Percentiles rank a stretch among this genome's conserved stretches.
Evolutionary conservation across 1,140 invertebrate species (phyloP).

Genomic region (Drosophila aff.): DNA sequence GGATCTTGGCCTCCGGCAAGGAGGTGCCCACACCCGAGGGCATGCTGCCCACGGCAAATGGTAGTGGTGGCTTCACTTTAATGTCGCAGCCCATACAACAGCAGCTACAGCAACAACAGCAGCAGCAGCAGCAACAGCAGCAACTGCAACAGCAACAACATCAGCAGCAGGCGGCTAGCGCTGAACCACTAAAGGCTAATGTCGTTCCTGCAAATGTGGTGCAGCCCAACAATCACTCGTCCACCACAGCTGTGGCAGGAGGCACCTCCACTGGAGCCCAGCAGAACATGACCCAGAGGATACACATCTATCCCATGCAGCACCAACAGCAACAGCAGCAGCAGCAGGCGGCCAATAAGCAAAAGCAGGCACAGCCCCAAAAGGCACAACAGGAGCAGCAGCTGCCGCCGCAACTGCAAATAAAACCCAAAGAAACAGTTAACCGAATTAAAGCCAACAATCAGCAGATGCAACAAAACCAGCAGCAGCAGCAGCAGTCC

Average conservation of each 20-base stretch:
- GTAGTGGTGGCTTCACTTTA: slow-evolving; percentile 53
- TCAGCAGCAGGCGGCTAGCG: slow-evolving; percentile 29
- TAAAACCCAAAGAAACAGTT: slow-evolving; percentile 46
- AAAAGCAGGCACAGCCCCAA: slow-evolving; percentile 43
- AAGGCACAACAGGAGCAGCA: slow-evolving; percentile 31
- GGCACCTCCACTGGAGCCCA: slow-evolving; percentile 7
- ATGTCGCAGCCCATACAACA: slow-evolving; percentile 69
- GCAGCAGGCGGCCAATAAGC: slow-evolving; percentile 56
- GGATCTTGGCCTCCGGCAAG: slow-evolving; percentile 88
- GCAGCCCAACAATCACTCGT: slow-evolving; percentile 80
- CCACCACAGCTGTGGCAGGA: slow-evolving; percentile 47
- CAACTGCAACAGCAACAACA: slow-evolving; percentile 45
- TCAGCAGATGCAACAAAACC: slow-evolving; percentile 26
- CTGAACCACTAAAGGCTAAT: slow-evolving; percentile 45
- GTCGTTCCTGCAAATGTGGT: slow-evolving; percentile 73
- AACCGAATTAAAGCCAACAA: slow-evolving; percentile 42
- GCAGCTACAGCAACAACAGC: slow-evolving; percentile 13
- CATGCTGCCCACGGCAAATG: slow-evolving; percentile 65
- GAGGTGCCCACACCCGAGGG: slow-evolving; percentile 86
- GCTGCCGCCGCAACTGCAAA: slow-evolving; percentile 24
- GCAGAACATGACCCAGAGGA: slow-evolving; percentile 71
- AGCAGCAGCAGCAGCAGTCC: slow-evolving; percentile 30
- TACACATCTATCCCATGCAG: slow-evolving; percentile 84
- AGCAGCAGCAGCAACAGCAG: slow-evolving; percentile 34
- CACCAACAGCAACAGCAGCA: slow-evolving; percentile 67